Percentiles rank a stretch among this genome's conserved stretches.
phyloP scores from a whole-genome alignment of 2,888 invertebrate genomes.

The Phaonia tiefii region DNA sequence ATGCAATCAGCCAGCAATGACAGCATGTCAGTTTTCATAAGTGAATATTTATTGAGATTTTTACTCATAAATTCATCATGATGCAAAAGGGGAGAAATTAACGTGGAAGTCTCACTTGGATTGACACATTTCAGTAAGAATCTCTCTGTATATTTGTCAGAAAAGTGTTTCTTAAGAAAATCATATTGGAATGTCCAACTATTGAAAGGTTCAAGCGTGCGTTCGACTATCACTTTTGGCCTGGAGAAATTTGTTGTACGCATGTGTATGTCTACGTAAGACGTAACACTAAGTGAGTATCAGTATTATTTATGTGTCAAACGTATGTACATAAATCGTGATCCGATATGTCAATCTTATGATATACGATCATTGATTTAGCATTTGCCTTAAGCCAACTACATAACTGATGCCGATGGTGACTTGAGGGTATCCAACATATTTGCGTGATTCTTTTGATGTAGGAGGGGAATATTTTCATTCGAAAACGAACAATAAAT shows the following conservation, averaged over 20 bases:
- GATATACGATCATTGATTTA: conserved; percentile 53
- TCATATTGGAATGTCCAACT: not conserved
- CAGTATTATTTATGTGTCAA: not conserved
- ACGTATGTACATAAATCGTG: conserved; percentile 55
- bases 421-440: not conserved
- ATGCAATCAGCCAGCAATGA: too few species aligned
- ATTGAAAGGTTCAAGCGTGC: conserved; percentile 8
- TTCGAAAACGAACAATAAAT: too few species aligned
- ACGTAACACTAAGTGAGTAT: too few species aligned
- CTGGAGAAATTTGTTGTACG: conserved; percentile 42
- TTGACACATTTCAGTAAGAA: conserved; percentile 13
- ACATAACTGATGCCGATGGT: not conserved
- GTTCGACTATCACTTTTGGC: conserved; percentile 17
- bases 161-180: not conserved
- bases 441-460: not conserved
- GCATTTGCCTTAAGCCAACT: not conserved
- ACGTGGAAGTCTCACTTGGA: conserved; percentile 13
- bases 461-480: too few species aligned
- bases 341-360: conserved; percentile 62
- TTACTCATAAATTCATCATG: conserved; percentile 26
- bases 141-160: conserved; percentile 26
- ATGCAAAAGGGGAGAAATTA: not conserved
- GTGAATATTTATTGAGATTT: conserved; percentile 2
- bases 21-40: too few species aligned
- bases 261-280: conserved; percentile 40